Evolutionary conservation across 1,140 invertebrate species (phyloP), one percentile per base, ranked within the genome.

Genomic region (Euschistus heros): DNA sequence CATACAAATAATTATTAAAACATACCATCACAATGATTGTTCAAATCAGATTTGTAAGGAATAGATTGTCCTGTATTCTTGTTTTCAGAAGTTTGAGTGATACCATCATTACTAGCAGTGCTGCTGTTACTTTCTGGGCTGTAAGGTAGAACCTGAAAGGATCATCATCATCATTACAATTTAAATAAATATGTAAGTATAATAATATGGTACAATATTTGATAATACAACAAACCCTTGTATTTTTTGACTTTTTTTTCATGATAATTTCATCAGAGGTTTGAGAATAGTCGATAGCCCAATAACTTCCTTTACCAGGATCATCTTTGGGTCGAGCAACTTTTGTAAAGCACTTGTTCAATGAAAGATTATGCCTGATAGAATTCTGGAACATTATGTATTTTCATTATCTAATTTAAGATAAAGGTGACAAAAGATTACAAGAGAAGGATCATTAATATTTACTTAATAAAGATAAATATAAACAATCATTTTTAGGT

Each of bases 241-340:
- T 37, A 24, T 54, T 18, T 63, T 66, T 69, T 13, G 64, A 64
- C 59, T 69, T 69, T 47, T 66, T 69, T 20, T 61, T 62, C 17
- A 61, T 27, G 0, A 54, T n/a, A 20, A 26, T 50, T n/a, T 68
- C 68, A 30, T 69, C 68, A 22, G 64, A 50, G 17, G 24, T 50
- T 71, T 80, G 78, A 66, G 74, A 78, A 67, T 76, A 77, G 71
- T 83, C 80, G 70, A 84, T 82, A 27, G 81, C 79, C 82, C 82
- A 84, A 72, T 83, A 84, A 15, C 80, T 81, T 8, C 82, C 81
- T 71, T 83, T 84, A 67, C 83, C 83, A 2, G 82, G 82, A 72
- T 84, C 82, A 68, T 84, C 81, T 72, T 83, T 82, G 63, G 80
- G 80, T 54, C 82, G 75, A 10, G 82, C 79, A 64, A 84, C 80